Conservation (phyloP, 2,797 vertebrate species). For the Triplophysa yarkandensis region DNA sequence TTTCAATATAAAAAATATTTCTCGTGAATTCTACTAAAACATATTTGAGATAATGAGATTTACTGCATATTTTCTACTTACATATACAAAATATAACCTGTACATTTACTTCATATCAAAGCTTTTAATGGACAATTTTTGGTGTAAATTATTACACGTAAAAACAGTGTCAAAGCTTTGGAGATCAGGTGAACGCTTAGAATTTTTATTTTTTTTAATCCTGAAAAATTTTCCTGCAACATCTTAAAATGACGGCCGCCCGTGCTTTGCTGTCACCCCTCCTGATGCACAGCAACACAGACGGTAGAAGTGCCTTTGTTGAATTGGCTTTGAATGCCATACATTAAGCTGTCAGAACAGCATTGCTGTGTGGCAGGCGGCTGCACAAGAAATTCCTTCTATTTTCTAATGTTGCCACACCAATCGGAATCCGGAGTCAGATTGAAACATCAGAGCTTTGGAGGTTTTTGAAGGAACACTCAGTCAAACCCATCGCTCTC, state of each 20-base stretch:
- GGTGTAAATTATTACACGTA: too few relatives aligned
- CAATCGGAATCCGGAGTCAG: slow-evolving; percentile 16
- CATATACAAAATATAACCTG: too few relatives aligned
- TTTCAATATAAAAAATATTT: too few relatives aligned
- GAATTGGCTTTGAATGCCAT: slow-evolving; percentile 47
- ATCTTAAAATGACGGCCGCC: slow-evolving; percentile 26
- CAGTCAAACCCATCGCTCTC: not conserved
- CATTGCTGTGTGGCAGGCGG: not conserved
- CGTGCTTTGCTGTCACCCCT: slow-evolving; percentile 28
- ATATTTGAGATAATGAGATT: too few relatives aligned
- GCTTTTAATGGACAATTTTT: too few relatives aligned
- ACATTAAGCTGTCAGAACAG: slow-evolving; percentile 52
- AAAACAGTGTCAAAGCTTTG: too few relatives aligned
- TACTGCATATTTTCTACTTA: too few relatives aligned
- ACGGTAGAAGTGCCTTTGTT: slow-evolving; percentile 5
- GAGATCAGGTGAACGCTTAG: not conserved
- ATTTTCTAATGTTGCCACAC: slow-evolving; percentile 29
- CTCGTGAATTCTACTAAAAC: too few relatives aligned
- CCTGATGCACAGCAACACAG: not conserved
- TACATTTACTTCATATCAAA: too few relatives aligned
- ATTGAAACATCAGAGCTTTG: slow-evolving; percentile 33
- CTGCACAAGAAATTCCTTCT: slow-evolving; percentile 31
- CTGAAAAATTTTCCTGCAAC: slow-evolving; percentile 3
- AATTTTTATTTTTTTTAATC: not conserved
- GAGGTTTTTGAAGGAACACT: slow-evolving; percentile 5